Base-by-base conservation (phyloP, 2,113 vertebrate species). In the Haliaeetus leucogaster region DNA sequence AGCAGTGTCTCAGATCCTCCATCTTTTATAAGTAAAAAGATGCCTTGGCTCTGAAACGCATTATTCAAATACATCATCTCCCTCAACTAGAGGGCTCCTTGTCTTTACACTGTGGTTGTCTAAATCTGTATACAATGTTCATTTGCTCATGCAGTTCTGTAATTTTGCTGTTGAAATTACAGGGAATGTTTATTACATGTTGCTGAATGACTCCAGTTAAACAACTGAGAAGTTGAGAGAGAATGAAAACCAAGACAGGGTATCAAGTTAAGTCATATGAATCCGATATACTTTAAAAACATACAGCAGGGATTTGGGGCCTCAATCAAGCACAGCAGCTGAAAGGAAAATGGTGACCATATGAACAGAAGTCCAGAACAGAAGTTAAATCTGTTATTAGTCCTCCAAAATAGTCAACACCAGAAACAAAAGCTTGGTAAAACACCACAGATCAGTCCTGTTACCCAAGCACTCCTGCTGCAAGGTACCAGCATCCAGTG, bases 261-360 rank as follows among this genome's bases (percentile, higher is more conserved):
- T 95, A 95, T 95, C 96, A 91, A 94, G 83, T 96, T 93, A 90
- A 96, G 86, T 86, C 93, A 85, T 89, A 93, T 36, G 89, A 97
- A 97, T 86, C 84, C 4, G 62, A 94, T 95, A 87, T 59, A 89
- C 93, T 95, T 95, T 84, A 90, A 95, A 95, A 96, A 95, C 96
- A 85, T 80, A 96, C 74, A 95, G n/a, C 62, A 91, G 87, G 78
- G 84, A 97, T 96, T 93, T 95, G 78, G 95, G 66, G 91, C 93
- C 94, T 93, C 95, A 73, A 58, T 88, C 66, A 93, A 87, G 62
- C 34, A 62, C 36, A 70, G 86, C 86, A 95, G 95, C 68, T 95
- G 94, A 94, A 91, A 95, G 62, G 74, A 93, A 96, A 97, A 91
- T 71, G 82, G 78, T 87, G 84, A 95, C 84, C 87, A 93, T 66